Base-by-base conservation (phyloP, 2,113 vertebrate genomes). In the Campylomormyrus numenius region DNA sequence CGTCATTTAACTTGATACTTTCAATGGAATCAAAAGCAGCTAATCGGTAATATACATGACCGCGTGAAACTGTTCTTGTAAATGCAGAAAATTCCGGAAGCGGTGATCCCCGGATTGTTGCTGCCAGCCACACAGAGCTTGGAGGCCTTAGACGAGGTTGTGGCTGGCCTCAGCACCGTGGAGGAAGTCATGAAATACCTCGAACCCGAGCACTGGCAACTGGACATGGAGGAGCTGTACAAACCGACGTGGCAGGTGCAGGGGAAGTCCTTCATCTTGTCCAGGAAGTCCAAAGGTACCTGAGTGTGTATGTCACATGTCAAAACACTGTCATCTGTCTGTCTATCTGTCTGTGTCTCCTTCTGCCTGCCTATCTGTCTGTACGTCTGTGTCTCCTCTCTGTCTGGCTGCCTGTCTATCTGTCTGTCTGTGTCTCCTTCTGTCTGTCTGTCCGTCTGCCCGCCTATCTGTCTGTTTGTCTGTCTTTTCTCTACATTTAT, bases 101-200 rank as follows among this genome's bases (percentile, higher is more conserved):
- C 96, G 0, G 95, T 94, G 42, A 94, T 91, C 42, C 96, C 97
- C 1, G 96, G 95, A 0, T 89, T 93, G 58, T 88, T 95, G 0
- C 95, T 96, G 7, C 93, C 96, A 0, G 95, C 97, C 52, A 93
- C 95, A 91, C 93, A 97, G 92, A 97, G 96, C 0, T 92, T 98
- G 86, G 97, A 99, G 89, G 95, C 96, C 49, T 91, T 99, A 53
- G 97, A 96, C 74, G 97, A 97, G 0, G 96, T 96, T 0, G 96
- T 99, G 3, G 93, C 96, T 17, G 96, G 92, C 5, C 97, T 99
- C 8, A 95, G 95, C 90, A 99, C 98, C 0, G 94, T 99, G 94
- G 98, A 99, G 95, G 98, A 99, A 91, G 97, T 99, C n/a, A 97
- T 99, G 95, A 97, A 97, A 48, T 99, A 98, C 90, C 96, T 99